Evolutionary conservation across 1,140 invertebrate genomes (phyloP).

Genomic region (Forficula auricularia): DNA sequence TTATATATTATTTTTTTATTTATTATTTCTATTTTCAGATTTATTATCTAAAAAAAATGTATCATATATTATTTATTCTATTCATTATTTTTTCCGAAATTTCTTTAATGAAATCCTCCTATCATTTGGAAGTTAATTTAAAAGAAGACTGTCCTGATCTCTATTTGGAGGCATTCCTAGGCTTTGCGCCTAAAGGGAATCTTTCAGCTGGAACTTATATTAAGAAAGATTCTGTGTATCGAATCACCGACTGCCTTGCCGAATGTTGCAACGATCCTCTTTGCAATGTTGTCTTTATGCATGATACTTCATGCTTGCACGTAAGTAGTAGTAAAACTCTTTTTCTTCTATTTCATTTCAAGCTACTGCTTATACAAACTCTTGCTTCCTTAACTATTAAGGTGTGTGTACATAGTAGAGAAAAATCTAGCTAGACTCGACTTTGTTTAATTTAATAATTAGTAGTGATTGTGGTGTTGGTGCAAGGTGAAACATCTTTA

Average conservation of each 20-base stretch:
- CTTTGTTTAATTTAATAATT: background rate
- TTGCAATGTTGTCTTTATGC: constrained; percentile 66
- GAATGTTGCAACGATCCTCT: constrained; percentile 45
- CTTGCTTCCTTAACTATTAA: background rate
- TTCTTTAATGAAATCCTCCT: background rate
- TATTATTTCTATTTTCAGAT: too few relatives aligned
- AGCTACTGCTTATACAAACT: background rate
- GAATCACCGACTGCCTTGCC: constrained; percentile 44
- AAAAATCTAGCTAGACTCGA: background rate
- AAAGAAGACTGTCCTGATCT: constrained; percentile 21
- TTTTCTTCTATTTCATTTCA: background rate
- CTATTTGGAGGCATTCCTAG: constrained; percentile 21
- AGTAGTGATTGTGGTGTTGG: background rate
- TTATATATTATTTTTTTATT: too few relatives aligned
- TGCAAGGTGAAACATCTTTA: background rate
- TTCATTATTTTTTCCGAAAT: too few relatives aligned
- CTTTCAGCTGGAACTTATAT: constrained; percentile 38
- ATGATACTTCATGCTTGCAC: constrained; percentile 32
- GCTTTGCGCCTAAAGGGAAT: constrained; percentile 32
- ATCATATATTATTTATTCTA: too few relatives aligned
- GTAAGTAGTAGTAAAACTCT: background rate
- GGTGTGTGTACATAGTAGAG: background rate
- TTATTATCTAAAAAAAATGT: too few relatives aligned
- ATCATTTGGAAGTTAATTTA: constrained; percentile 5
- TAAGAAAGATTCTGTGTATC: constrained; percentile 32